phyloP scores from a whole-genome alignment of 2,113 vertebrate species.

The Aphyosemion australe region DNA sequence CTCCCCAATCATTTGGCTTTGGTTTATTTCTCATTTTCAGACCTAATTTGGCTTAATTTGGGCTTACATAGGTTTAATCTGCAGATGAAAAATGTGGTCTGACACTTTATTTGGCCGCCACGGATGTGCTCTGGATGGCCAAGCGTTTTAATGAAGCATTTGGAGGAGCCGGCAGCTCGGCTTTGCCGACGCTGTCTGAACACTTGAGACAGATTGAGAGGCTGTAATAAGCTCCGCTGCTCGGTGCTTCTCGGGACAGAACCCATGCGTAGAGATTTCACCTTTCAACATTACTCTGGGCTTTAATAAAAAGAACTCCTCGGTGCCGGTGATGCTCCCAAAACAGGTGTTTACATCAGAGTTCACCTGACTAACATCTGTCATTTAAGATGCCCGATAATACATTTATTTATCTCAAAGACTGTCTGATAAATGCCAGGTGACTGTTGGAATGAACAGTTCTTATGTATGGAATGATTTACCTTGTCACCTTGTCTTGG shows the following conservation, averaged over 20 bases:
- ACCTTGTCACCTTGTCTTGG: no score
- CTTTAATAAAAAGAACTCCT: conserved; percentile 49
- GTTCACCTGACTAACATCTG: conserved; percentile 62
- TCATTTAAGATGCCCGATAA: conserved; percentile 62
- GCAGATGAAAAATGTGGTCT: conserved; percentile 71
- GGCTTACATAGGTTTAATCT: conserved; percentile 72
- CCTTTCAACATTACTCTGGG: conserved; percentile 60
- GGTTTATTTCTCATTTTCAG: conserved; percentile 70
- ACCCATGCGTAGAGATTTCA: conserved; percentile 69
- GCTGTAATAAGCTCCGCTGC: conserved; percentile 70
- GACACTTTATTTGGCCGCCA: conserved; percentile 74
- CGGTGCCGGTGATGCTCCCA: conserved; percentile 38
- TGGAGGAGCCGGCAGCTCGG: conserved; percentile 41
- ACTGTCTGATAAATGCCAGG: conserved; percentile 54
- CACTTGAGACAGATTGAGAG: conserved; percentile 70
- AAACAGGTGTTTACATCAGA: conserved; percentile 63
- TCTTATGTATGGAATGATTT: no score
- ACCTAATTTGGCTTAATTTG: conserved; percentile 73
- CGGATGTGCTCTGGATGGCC: conserved; percentile 62
- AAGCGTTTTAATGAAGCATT: conserved; percentile 72
- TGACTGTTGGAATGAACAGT: conserved; percentile 60
- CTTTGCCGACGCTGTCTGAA: conserved; percentile 60
- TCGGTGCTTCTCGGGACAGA: conserved; percentile 58
- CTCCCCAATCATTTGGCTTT: conserved; percentile 50
- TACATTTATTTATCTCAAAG: conserved; percentile 50